These are phyloP conservation scores for Galendromus occidentalis DNA, from an alignment of 1,140 invertebrate species.

Conservation along the genomic window DNA sequence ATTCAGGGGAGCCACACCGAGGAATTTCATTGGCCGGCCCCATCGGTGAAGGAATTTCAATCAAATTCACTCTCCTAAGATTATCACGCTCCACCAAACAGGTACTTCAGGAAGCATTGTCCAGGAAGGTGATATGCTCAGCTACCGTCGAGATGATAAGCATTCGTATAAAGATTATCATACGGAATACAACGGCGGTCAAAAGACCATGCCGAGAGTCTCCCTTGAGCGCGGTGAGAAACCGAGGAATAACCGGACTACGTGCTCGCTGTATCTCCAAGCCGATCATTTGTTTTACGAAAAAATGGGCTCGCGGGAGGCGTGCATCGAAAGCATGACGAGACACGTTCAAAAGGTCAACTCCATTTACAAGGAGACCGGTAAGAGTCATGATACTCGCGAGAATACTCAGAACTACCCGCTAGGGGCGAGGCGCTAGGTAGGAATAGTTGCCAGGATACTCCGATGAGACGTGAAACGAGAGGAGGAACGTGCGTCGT, in stretches of 20 bases:
- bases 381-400: conserved; percentile 31
- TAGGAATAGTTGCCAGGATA: not conserved
- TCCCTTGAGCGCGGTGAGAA: not conserved
- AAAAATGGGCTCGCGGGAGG: conserved; percentile 73
- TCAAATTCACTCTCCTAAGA: not conserved
- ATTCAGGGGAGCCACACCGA: not conserved
- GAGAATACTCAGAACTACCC: not conserved
- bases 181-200: not conserved
- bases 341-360: conserved; percentile 81
- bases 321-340: conserved; percentile 83
- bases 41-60: not conserved
- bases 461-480: not conserved
- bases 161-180: no score
- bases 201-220: not conserved
- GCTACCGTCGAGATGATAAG: not conserved
- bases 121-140: not conserved
- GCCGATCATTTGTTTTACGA: conserved; percentile 84
- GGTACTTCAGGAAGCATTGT: not conserved
- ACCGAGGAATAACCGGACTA: conserved; percentile 26
- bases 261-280: conserved; percentile 75
- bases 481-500: not conserved
- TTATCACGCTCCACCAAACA: not conserved
- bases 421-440: not conserved
- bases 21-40: not conserved
- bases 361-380: conserved; percentile 68